Percentiles rank a stretch among this genome's conserved stretches.
These are phyloP conservation scores for Diogma glabrata DNA, from an alignment of 2,888 invertebrate species.

Conservation along the genomic window DNA sequence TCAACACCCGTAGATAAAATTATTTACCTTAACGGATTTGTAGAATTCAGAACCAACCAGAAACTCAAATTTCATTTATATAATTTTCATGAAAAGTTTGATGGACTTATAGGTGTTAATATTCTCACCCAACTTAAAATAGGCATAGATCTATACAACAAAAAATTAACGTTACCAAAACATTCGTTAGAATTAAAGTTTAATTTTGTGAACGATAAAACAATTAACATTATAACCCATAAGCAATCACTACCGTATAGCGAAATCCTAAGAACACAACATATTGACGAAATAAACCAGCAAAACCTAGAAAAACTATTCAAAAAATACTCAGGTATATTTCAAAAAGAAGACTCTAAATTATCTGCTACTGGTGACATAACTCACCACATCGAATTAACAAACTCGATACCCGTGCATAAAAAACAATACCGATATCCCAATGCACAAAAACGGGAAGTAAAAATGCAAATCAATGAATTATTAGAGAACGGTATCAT, in stretches of 20 bases:
- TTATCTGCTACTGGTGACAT: background rate
- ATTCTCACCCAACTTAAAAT: background rate
- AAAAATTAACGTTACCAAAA: background rate
- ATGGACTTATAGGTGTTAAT: background rate
- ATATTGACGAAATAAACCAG: no score
- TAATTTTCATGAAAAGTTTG: background rate
- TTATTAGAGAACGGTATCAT: background rate
- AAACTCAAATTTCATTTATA: background rate
- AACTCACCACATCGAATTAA: background rate
- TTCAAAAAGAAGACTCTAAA: background rate
- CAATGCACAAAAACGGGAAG: background rate
- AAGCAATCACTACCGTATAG: no score
- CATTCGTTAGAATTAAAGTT: background rate
- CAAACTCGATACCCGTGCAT: background rate
- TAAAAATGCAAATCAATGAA: background rate
- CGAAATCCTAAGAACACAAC: no score
- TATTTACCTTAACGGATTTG: background rate
- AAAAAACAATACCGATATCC: slow-evolving; percentile 1
- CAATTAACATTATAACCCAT: background rate
- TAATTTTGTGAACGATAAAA: background rate
- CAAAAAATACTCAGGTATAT: background rate
- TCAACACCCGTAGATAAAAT: background rate
- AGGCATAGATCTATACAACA: background rate
- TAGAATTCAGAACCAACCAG: background rate
- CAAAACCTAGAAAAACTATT: background rate